Base-by-base conservation (phyloP, 1,140 invertebrate species). In the Nasonia longicornis region DNA sequence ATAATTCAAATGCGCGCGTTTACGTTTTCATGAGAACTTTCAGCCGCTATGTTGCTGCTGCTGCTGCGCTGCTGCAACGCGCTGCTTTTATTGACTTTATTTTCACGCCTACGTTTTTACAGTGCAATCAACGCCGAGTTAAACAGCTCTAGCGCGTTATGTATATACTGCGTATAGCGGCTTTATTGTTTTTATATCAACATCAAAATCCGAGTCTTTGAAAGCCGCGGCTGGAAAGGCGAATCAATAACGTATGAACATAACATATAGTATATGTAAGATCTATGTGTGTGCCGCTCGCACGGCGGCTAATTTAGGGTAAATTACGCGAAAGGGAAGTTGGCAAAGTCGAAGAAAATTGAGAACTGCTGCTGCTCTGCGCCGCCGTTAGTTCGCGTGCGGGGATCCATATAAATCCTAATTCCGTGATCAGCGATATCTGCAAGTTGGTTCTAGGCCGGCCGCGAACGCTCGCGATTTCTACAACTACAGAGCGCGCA, bases 361-460 rank as follows among this genome's bases (percentile, higher is more conserved):
- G 88, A 87, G 86, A 88, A 83, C 83, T 87, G 71, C 88, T 88
- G 88, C 88, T 88, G 88, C 22, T 12, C 35, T 14, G 86, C 20
- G 52, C 52, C 48, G 48, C 48, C 52, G 52, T 16, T 58, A 58
- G 52, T 79, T 89, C 87, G 88, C 88, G 88, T 89, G 88, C 87
- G 79, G 70, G 79, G 84, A 88, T 87, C 88, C 88, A 89, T 89
- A 89, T 88, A 89, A 89, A 89, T 89, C 88, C 88, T 87, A 88
- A 89, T 89, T 89, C 87, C 85, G 88, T 86, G 87, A 89, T 89
- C 86, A 88, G 85, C 88, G 85, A 84, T 86, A 89, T 87, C 86
- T 52, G 76, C 85, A 86, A 87, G 88, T 88, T 87, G 87, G 87
- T 88, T 88, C 86, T 88, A 89, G 87, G 88, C 86, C 87, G 85